Percentiles rank a stretch among this genome's conserved stretches.
phyloP scores from a whole-genome alignment of 2,888 invertebrate species.

The Diabrotica balteata region DNA sequence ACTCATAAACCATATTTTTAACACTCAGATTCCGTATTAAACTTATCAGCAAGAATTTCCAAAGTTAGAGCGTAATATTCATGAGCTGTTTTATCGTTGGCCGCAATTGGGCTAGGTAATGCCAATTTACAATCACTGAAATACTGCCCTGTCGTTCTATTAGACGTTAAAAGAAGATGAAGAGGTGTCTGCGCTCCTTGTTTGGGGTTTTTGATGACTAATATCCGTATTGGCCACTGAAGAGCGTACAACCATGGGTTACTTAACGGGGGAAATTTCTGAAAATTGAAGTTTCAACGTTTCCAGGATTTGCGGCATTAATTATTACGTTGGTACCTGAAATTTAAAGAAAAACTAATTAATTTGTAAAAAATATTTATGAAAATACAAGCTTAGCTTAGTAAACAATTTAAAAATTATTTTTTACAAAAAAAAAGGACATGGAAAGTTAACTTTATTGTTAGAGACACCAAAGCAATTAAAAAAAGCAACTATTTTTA shows the following conservation, averaged over 20 bases:
- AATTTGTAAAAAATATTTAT: background rate
- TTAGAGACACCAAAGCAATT: no score
- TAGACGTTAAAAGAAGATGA: slow-evolving; percentile 56
- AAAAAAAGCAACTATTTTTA: no score
- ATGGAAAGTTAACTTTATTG: no score
- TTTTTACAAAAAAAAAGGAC: no score
- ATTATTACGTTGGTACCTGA: slow-evolving; percentile 57
- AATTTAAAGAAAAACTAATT: slow-evolving; percentile 31
- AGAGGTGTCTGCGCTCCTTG: slow-evolving; percentile 60
- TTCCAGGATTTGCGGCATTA: slow-evolving; percentile 61
- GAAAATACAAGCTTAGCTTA: no score
- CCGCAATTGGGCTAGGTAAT: slow-evolving; percentile 51
- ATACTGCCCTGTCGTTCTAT: slow-evolving; percentile 55
- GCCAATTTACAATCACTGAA: slow-evolving; percentile 55
- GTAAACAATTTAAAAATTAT: no score
- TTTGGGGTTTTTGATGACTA: slow-evolving; percentile 56
- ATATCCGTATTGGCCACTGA: slow-evolving; percentile 56
- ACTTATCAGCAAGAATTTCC: slow-evolving; percentile 51
- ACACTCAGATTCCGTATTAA: slow-evolving; percentile 55
- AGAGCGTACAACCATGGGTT: slow-evolving; percentile 55
- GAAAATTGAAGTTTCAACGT: slow-evolving; percentile 59
- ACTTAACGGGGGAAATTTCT: slow-evolving; percentile 56
- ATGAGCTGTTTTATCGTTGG: slow-evolving; percentile 49
- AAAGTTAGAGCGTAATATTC: slow-evolving; percentile 55
- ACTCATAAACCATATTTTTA: slow-evolving; percentile 49